Percentiles rank a stretch among this genome's conserved stretches.
These are phyloP conservation scores for Oophaga pumilio DNA, from an alignment of 2,113 vertebrate genomes.

Conservation along the genomic window DNA sequence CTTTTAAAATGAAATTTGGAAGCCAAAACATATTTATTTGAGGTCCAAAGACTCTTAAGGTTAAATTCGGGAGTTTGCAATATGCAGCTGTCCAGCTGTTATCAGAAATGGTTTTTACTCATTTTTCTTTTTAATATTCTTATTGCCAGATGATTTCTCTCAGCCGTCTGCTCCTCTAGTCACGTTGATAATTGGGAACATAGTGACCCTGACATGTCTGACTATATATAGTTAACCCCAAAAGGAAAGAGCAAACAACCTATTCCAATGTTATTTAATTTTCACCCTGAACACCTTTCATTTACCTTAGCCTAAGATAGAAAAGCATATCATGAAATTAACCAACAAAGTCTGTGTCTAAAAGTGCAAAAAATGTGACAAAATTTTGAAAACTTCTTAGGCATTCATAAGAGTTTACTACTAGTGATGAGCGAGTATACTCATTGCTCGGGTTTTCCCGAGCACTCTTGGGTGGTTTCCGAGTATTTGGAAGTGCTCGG, in stretches of 20 bases:
- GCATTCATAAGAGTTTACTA: neutral
- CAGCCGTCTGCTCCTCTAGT: neutral
- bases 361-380: neutral
- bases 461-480: too few relatives aligned
- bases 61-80: constrained; percentile 25
- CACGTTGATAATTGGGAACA: constrained; percentile 17
- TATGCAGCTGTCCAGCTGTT: constrained; percentile 17
- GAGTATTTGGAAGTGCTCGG: too few relatives aligned
- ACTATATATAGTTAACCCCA: neutral
- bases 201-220: constrained; percentile 26
- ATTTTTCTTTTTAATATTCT: constrained; percentile 27
- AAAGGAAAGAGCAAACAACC: neutral
- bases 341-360: neutral
- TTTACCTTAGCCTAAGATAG: neutral
- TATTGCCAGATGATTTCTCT: constrained; percentile 31
- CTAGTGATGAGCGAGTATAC: too few relatives aligned
- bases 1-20: constrained; percentile 35
- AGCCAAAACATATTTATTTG: constrained; percentile 32
- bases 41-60: constrained; percentile 38
- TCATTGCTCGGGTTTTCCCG: too few relatives aligned
- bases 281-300: neutral
- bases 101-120: constrained; percentile 11
- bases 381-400: neutral
- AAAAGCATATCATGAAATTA: neutral
- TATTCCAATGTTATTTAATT: neutral